Evolutionary conservation across 2,113 vertebrate genomes (phyloP).

Genomic region (Melanerpes aurifrons): DNA sequence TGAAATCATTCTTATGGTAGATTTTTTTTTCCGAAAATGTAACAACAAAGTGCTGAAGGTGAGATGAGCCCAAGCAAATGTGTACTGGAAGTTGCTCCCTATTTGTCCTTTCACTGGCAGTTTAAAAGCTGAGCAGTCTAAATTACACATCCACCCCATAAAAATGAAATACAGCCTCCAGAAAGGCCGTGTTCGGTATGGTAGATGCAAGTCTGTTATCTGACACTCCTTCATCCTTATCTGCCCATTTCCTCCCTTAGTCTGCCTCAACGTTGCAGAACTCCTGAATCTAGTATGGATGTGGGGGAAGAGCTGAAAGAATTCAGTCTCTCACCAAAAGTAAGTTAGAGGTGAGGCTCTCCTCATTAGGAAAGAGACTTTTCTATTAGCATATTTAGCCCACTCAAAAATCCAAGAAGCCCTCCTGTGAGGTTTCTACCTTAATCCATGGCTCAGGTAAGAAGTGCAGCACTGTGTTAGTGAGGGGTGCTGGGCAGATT

Average conservation of each 20-base stretch:
- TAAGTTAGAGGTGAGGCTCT: background rate
- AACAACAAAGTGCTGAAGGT: background rate
- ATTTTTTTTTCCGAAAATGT: background rate
- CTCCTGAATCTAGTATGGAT: background rate
- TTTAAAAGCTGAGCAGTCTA: constrained; percentile 19
- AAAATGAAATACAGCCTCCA: constrained; percentile 18
- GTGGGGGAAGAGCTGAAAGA: background rate
- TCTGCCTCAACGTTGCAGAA: background rate
- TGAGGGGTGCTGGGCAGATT: background rate
- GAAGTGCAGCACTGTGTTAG: background rate
- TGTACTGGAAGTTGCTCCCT: background rate
- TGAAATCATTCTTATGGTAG: background rate
- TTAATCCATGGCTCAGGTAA: background rate
- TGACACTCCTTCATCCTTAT: background rate
- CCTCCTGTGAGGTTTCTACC: background rate
- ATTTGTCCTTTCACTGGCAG: background rate
- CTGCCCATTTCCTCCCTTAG: background rate
- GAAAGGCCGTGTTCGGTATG: background rate
- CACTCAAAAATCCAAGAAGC: background rate
- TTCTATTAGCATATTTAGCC: background rate
- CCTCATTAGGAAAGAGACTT: background rate
- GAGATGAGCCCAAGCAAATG: background rate
- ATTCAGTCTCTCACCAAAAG: background rate
- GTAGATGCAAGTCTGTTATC: background rate
- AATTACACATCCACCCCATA: background rate